Conservation (phyloP, 2,797 vertebrate species). For the Orestias chungarensis region DNA sequence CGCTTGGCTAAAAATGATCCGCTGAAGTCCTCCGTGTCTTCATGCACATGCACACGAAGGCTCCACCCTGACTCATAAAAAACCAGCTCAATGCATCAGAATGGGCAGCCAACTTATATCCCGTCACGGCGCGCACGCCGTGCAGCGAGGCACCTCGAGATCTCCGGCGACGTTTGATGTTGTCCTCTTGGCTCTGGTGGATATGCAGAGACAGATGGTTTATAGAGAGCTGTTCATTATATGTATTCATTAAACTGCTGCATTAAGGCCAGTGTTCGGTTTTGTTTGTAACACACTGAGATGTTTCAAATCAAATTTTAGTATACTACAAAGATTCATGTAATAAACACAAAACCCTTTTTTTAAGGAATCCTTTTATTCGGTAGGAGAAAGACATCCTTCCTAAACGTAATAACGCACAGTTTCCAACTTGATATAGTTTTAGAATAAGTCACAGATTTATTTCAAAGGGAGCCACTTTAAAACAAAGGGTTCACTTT, state of each 20-base stretch:
- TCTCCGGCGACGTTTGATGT: conserved; percentile 56
- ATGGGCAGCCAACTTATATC: conserved; percentile 17
- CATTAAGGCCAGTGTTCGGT: background rate
- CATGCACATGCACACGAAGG: background rate
- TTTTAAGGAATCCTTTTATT: background rate
- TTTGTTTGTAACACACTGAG: background rate
- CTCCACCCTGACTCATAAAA: conserved; percentile 41
- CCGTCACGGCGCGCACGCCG: conserved; percentile 1
- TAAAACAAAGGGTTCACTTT: background rate
- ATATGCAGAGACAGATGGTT: conserved; percentile 60
- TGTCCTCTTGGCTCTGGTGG: conserved; percentile 52
- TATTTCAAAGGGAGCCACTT: background rate
- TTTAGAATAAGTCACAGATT: background rate
- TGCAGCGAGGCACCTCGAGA: conserved; percentile 33
- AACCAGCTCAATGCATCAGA: conserved; percentile 48
- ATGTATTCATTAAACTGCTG: conserved; percentile 13
- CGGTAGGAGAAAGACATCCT: background rate
- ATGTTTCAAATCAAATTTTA: background rate
- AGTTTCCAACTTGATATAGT: background rate
- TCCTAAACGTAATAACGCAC: background rate
- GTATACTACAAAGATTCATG: background rate
- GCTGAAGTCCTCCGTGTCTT: conserved; percentile 14
- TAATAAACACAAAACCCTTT: background rate
- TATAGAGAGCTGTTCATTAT: conserved; percentile 34
- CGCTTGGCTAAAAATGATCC: conserved; percentile 37